Percentiles rank a stretch among this genome's conserved stretches.
Evolutionary conservation across 2,888 invertebrate species (phyloP).

Genomic region (Drosophila multiciliata): DNA sequence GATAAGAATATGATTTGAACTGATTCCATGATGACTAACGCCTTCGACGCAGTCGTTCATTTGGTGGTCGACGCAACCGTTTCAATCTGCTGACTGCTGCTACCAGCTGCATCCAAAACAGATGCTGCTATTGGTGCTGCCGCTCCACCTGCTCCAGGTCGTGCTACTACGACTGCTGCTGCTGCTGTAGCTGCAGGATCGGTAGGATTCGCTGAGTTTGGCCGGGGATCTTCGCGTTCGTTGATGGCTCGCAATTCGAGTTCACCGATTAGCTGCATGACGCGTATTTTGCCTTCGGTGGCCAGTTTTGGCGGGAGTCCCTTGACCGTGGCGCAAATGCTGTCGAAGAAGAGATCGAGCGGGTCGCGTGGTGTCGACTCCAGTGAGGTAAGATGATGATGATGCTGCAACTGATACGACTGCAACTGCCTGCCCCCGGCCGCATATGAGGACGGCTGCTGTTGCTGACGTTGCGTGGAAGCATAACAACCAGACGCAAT

Average conservation of each 20-base stretch:
- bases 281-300: slow-evolving; percentile 74
- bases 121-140: slow-evolving; percentile 11
- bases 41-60: slow-evolving; percentile 23
- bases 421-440: slow-evolving; percentile 44
- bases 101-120: slow-evolving; percentile 45
- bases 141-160: neutral
- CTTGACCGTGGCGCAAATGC: slow-evolving; percentile 74
- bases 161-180: neutral
- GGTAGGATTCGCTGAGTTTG: neutral
- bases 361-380: slow-evolving; percentile 58
- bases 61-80: slow-evolving; percentile 77
- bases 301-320: slow-evolving; percentile 70
- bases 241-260: slow-evolving; percentile 65
- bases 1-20: slow-evolving; percentile 46
- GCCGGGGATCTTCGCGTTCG: slow-evolving; percentile 57
- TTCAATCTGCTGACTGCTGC: slow-evolving; percentile 70
- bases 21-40: slow-evolving; percentile 20
- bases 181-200: slow-evolving; percentile 8
- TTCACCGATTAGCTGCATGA: slow-evolving; percentile 72
- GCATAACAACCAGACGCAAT: slow-evolving; percentile 49
- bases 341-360: slow-evolving; percentile 73
- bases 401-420: slow-evolving; percentile 55
- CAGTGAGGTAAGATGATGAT: slow-evolving; percentile 40
- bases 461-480: slow-evolving; percentile 20
- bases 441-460: slow-evolving; percentile 41